Percentiles rank a stretch among this genome's conserved stretches.
These are phyloP conservation scores for Varecia variegata DNA, from an alignment of 2,797 vertebrate species.

Conservation along the genomic window DNA sequence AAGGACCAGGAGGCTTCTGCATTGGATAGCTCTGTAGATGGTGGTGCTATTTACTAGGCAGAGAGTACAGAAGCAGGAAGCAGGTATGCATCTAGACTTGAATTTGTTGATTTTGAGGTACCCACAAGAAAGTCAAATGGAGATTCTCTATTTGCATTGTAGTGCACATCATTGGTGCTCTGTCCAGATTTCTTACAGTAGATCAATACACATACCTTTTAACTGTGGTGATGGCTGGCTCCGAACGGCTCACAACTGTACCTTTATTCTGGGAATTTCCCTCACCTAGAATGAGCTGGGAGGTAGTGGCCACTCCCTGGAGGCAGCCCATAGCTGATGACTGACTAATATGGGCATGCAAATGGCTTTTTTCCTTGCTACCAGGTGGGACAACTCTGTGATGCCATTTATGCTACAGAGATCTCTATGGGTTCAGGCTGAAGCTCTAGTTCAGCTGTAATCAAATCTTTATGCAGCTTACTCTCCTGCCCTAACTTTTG, in stretches of 20 bases:
- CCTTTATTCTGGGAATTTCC: neutral
- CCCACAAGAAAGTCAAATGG: neutral
- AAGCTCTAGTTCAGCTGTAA: neutral
- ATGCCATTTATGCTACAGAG: neutral
- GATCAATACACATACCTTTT: neutral
- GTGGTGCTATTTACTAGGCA: neutral
- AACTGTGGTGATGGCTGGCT: neutral
- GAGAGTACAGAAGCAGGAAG: neutral
- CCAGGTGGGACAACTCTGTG: neutral
- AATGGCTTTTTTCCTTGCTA: neutral
- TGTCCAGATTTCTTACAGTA: neutral
- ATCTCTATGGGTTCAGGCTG: neutral
- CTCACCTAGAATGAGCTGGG: neutral
- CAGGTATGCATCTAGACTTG: neutral
- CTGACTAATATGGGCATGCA: neutral
- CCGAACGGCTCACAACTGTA: neutral
- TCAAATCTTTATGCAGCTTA: no score
- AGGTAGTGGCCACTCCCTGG: neutral
- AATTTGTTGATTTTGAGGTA: neutral
- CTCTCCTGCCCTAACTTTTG: neutral
- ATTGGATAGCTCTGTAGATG: neutral
- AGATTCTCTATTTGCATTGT: neutral
- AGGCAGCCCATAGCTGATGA: neutral
- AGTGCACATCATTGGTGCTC: no score
- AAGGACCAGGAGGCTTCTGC: neutral